Evolutionary conservation across 1,140 invertebrate genomes (phyloP).

Genomic region (Venturia canescens): DNA sequence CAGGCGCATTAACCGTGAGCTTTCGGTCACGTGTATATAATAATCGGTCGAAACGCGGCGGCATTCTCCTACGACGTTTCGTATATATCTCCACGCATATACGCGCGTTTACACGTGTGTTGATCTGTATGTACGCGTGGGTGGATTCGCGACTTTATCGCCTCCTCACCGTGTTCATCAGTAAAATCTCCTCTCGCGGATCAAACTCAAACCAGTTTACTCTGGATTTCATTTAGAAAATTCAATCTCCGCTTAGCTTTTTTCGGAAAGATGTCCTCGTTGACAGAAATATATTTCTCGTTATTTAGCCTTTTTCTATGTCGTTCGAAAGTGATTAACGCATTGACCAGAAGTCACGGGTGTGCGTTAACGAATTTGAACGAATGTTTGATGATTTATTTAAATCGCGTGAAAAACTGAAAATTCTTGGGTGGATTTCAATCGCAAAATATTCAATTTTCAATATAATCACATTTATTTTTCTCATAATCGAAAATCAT

Average conservation of each 20-base stretch:
- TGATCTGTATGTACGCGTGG: not conserved
- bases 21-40: constrained; percentile 37
- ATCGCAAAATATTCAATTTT: too few species aligned
- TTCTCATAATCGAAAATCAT: too few species aligned
- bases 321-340: not conserved
- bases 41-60: constrained; percentile 24
- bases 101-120: not conserved
- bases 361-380: too few species aligned
- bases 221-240: constrained; percentile 35
- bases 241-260: not conserved
- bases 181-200: not conserved
- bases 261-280: constrained; percentile 14
- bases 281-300: not conserved
- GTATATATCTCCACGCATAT: not conserved
- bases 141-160: constrained; percentile 4
- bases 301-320: not conserved
- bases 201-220: constrained; percentile 29
- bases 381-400: too few species aligned
- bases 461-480: too few species aligned
- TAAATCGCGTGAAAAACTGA: too few species aligned
- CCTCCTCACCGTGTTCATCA: constrained; percentile 15
- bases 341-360: not conserved
- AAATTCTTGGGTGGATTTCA: too few species aligned
- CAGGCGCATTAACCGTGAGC: constrained; percentile 39
- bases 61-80: not conserved